Evolutionary conservation across 2,888 invertebrate genomes (phyloP), one percentile per base, ranked within the genome.

Genomic region (Lamellibrachia columna): DNA sequence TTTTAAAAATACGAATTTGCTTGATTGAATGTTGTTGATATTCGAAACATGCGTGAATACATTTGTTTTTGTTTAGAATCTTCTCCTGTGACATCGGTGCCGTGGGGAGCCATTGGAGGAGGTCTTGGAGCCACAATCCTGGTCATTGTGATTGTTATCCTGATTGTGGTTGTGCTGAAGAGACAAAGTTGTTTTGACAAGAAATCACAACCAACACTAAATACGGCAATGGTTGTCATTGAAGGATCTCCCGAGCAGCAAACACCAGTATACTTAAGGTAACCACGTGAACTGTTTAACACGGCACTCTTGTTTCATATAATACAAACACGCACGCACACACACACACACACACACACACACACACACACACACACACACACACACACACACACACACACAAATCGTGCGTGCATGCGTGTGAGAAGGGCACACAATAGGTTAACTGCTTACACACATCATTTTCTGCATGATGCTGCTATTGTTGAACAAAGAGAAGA

Each of bases 141-240:
- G 6, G 75, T 60, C 60, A 60, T 60, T 15, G 60, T 15, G 1
- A 1, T 75, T n/a, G 6, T 75, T 75, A 75, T 75, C 22, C 75
- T 75, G 75, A n/a, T 75, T 75, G 75, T 75, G 75, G n/a, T 75
- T 75, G 15, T 75, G 75, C n/a, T 75, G 75, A 75, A 75, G 75
- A 15, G 75, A 75, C 75, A 22, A 75, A 75, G 22, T 75, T 75
- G 22, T 3, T 75, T 75, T 6, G n/a, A 75, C 22, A 75, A 75
- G 75, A 75, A 75, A 22, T 75, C 75, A 75, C 75, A 75, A n/a
- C 75, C 75, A 75, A 75, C 0, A 75, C 0, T 75, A 6, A n/a
- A 75, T 75, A 75, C 15, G 22, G n/a, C 75, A 15, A 15, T 75
- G 75, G 75, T 22, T 4, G 75, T 75, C 15, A 75, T 22, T 22